phyloP scores from a whole-genome alignment of 2,113 vertebrate genomes.

The Chloropsis hardwickii region DNA sequence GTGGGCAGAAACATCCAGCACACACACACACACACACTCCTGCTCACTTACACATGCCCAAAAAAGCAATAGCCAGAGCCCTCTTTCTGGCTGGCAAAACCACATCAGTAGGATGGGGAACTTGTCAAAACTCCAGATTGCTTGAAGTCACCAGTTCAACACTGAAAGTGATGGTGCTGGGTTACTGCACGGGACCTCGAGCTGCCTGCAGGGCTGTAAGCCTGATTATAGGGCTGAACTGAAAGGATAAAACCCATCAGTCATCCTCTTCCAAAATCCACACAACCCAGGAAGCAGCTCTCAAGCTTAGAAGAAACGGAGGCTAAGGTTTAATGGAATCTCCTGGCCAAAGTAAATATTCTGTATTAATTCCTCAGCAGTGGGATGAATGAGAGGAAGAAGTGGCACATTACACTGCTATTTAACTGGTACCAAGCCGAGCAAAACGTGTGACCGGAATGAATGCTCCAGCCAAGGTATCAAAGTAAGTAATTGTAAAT shows the following conservation, averaged over 20 bases:
- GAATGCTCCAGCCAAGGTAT: constrained; percentile 28
- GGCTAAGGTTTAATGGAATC: background rate
- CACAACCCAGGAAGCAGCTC: background rate
- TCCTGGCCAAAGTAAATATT: constrained; percentile 47
- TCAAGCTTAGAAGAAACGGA: constrained; percentile 19
- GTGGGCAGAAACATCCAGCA: background rate
- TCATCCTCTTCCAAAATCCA: constrained; percentile 38
- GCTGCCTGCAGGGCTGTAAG: background rate
- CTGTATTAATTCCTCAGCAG: constrained; percentile 30
- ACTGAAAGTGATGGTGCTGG: background rate
- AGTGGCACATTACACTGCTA: constrained; percentile 20
- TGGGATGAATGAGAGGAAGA: constrained; percentile 41
- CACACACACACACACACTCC: background rate
- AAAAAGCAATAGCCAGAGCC: background rate
- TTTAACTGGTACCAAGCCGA: constrained; percentile 37
- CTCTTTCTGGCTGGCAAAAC: background rate
- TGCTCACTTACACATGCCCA: background rate
- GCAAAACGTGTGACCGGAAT: constrained; percentile 4
- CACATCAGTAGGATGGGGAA: background rate
- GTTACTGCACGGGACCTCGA: background rate
- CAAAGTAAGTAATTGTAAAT: constrained; percentile 28
- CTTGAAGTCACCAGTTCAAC: background rate
- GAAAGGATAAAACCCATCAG: background rate
- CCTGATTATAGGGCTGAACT: background rate
- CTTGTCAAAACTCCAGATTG: background rate